A percentile compares a stretch with the other conserved stretches of the same genome.
phyloP scores from a whole-genome alignment of 2,113 vertebrate species.

The Stomatorhinus ivindoensis region DNA sequence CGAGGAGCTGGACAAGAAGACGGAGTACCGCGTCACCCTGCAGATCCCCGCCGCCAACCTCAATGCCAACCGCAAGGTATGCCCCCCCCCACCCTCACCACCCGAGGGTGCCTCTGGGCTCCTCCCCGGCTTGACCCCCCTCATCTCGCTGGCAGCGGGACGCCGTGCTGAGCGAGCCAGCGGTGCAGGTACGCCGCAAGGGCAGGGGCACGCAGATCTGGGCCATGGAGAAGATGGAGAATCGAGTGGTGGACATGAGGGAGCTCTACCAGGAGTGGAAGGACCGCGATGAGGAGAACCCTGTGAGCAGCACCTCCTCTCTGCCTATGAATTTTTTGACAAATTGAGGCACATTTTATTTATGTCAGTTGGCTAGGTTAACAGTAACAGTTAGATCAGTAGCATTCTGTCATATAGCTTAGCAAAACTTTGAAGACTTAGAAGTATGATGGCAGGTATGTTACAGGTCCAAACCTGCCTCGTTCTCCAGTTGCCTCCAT shows the following conservation, averaged over 20 bases:
- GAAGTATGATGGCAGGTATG: neutral
- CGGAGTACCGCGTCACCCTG: slow-evolving; percentile 86
- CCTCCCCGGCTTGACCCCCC: neutral
- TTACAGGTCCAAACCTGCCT: neutral
- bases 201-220: slow-evolving; percentile 92
- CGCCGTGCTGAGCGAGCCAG: slow-evolving; percentile 83
- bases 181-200: slow-evolving; percentile 86
- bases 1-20: slow-evolving; percentile 85
- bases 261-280: slow-evolving; percentile 98
- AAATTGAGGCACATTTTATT: neutral
- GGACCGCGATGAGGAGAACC: slow-evolving; percentile 75
- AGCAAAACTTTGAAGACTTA: neutral
- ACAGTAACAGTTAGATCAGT: neutral
- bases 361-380: neutral
- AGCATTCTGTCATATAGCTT: neutral
- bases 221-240: slow-evolving; percentile 95
- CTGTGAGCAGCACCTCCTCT: slow-evolving; percentile 52
- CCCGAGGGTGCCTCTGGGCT: neutral
- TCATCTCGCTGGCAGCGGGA: slow-evolving; percentile 63
- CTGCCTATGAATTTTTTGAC: neutral
- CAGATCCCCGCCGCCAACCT: slow-evolving; percentile 92
- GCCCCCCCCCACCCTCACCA: neutral
- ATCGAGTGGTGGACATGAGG: slow-evolving; percentile 86
- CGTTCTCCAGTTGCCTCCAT: neutral
- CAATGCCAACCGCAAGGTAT: slow-evolving; percentile 91